Conservation (phyloP, 1,140 invertebrate species). For the Eumeta japonica region DNA sequence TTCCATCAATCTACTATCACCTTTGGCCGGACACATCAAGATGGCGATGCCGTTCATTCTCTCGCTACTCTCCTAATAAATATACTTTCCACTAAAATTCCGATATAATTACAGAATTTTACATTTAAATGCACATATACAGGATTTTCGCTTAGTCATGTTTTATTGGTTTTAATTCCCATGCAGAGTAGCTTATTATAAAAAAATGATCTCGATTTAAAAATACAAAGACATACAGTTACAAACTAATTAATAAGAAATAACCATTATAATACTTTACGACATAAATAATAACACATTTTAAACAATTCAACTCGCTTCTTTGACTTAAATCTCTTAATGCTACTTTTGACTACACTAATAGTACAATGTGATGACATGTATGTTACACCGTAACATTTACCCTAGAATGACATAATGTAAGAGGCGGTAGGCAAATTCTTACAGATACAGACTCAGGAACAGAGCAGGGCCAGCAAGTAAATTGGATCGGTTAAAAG, state of each 20-base stretch:
- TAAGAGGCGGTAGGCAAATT: constrained; percentile 55
- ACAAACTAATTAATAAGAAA: constrained; percentile 59
- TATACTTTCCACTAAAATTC: not conserved
- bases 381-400: constrained; percentile 49
- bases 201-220: constrained; percentile 27
- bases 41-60: too few relatives aligned
- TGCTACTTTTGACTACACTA: constrained; percentile 52
- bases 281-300: constrained; percentile 58
- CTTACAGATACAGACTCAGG: constrained; percentile 49
- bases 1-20: too few relatives aligned
- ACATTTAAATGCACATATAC: not conserved
- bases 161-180: constrained; percentile 40
- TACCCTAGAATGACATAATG: constrained; percentile 53
- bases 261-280: constrained; percentile 58
- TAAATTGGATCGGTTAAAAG: too few relatives aligned
- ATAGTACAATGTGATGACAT: constrained; percentile 53
- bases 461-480: constrained; percentile 41
- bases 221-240: constrained; percentile 28
- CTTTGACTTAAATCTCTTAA: constrained; percentile 57
- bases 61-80: too few relatives aligned
- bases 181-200: too few relatives aligned
- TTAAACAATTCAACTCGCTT: constrained; percentile 57
- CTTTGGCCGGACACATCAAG: too few relatives aligned
- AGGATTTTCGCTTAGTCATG: too few relatives aligned
- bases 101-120: not conserved